Evolutionary conservation across 2,888 invertebrate species (phyloP).

Genomic region (Synergus itoensis): DNA sequence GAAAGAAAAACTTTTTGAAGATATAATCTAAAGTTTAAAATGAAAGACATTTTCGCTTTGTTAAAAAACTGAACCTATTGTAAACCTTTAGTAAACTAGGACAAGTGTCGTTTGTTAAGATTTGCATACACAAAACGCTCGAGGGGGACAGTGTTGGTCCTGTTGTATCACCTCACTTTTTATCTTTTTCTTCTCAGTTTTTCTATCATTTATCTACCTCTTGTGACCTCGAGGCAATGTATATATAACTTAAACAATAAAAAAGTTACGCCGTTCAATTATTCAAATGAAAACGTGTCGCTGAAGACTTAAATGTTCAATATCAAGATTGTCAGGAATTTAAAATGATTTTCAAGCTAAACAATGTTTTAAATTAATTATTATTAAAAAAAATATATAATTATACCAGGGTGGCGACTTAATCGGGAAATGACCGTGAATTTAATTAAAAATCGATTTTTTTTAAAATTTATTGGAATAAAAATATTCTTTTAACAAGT

Average conservation of each 20-base stretch:
- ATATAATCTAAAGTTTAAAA: background rate
- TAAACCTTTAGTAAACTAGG: slow-evolving; percentile 14
- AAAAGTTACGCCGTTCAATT: background rate
- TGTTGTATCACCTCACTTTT: slow-evolving; percentile 8
- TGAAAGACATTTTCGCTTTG: slow-evolving; percentile 18
- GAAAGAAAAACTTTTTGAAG: background rate
- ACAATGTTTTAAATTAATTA: too few species aligned
- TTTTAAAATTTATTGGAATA: too few species aligned
- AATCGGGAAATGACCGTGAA: too few species aligned
- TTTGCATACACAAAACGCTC: slow-evolving; percentile 14
- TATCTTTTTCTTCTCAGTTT: slow-evolving; percentile 18
- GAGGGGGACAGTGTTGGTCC: background rate
- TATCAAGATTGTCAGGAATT: too few species aligned
- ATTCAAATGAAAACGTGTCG: too few species aligned
- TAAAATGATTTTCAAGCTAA: too few species aligned
- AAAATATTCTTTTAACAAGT: too few species aligned
- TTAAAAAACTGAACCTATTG: background rate
- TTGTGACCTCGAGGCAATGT: slow-evolving; percentile 4
- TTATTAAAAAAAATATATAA: too few species aligned
- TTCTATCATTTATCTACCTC: slow-evolving; percentile 20
- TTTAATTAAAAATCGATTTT: too few species aligned
- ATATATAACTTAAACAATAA: slow-evolving; percentile 21
- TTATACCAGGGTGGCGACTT: too few species aligned
- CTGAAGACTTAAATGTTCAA: too few species aligned
- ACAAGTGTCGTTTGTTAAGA: slow-evolving; percentile 20